Evolutionary conservation across 2,888 invertebrate species (phyloP).

Genomic region (Schizotus pectinicornis): DNA sequence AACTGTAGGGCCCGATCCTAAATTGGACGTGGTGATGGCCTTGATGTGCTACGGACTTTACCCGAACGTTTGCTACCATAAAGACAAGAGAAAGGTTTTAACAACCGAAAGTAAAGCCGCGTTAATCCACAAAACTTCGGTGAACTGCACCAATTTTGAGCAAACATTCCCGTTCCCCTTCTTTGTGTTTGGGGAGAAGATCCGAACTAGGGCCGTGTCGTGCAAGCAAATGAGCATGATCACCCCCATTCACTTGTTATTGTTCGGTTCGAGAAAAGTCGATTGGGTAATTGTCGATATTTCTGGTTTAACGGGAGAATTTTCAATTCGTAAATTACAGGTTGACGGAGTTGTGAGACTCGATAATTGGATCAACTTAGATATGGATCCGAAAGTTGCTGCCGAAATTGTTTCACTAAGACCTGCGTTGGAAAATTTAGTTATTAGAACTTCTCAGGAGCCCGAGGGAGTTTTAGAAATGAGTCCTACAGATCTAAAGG

Average conservation of each 20-base stretch:
- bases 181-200: constrained; percentile 98
- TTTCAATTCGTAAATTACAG: constrained; percentile 46
- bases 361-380: constrained; percentile 94
- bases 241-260: constrained; percentile 86
- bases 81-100: constrained; percentile 93
- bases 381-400: constrained; percentile 80
- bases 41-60: constrained; percentile 91
- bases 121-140: constrained; percentile 94
- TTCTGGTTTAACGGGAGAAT: not conserved
- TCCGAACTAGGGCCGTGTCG: constrained; percentile 91
- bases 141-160: constrained; percentile 87
- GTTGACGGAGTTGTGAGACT: constrained; percentile 77
- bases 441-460: constrained; percentile 78
- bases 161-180: constrained; percentile 90
- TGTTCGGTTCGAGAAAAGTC: constrained; percentile 91
- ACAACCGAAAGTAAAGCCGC: constrained; percentile 96
- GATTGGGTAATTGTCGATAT: constrained; percentile 65
- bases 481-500: constrained; percentile 68
- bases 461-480: constrained; percentile 79
- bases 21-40: constrained; percentile 82
- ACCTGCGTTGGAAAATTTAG: constrained; percentile 86
- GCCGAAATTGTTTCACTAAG: constrained; percentile 84
- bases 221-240: constrained; percentile 97
- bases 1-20: constrained; percentile 76
- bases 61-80: constrained; percentile 95